A percentile compares a stretch with the other conserved stretches of the same genome.
Evolutionary conservation across 2,888 invertebrate genomes (phyloP).

Genomic region (Sussaba pulchella): DNA sequence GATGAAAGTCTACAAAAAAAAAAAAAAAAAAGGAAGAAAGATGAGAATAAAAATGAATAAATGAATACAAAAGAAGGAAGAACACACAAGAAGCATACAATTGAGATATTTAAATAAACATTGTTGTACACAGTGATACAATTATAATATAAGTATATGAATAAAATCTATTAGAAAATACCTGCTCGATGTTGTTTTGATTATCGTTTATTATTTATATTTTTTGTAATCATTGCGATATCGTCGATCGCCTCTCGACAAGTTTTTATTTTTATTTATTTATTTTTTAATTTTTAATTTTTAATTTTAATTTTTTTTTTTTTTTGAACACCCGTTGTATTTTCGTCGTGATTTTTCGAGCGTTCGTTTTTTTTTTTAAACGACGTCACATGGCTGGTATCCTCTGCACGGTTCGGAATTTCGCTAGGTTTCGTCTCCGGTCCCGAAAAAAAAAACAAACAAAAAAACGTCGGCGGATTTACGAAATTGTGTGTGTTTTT

Average conservation of each 20-base stretch:
- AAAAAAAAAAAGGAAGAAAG: constrained; percentile 39
- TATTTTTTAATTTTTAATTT: constrained; percentile 26
- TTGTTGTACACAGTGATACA: constrained; percentile 85
- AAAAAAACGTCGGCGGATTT: not conserved
- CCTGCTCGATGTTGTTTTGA: constrained; percentile 77
- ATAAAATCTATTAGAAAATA: constrained; percentile 85
- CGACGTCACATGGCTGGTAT: constrained; percentile 80
- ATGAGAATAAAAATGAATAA: constrained; percentile 73
- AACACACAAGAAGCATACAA: constrained; percentile 76
- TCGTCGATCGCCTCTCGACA: constrained; percentile 30
- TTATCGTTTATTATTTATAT: constrained; percentile 58
- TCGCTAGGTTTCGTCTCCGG: constrained; percentile 73
- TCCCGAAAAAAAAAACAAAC: not conserved
- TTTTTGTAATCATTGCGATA: constrained; percentile 44
- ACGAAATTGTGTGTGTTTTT: constrained; percentile 48
- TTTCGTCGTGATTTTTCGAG: too few relatives aligned
- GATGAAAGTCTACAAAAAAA: constrained; percentile 81
- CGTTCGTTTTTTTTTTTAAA: too few relatives aligned
- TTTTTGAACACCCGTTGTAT: too few relatives aligned
- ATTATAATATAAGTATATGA: constrained; percentile 85
- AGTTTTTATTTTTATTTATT: constrained; percentile 38
- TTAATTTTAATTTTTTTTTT: constrained; percentile 33
- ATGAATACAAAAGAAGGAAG: constrained; percentile 61
- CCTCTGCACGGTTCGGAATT: constrained; percentile 77
- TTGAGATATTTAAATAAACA: constrained; percentile 84